Percentiles rank a stretch among this genome's conserved stretches.
phyloP scores from a whole-genome alignment of 2,888 invertebrate genomes.

The Dryobotodes eremita region DNA sequence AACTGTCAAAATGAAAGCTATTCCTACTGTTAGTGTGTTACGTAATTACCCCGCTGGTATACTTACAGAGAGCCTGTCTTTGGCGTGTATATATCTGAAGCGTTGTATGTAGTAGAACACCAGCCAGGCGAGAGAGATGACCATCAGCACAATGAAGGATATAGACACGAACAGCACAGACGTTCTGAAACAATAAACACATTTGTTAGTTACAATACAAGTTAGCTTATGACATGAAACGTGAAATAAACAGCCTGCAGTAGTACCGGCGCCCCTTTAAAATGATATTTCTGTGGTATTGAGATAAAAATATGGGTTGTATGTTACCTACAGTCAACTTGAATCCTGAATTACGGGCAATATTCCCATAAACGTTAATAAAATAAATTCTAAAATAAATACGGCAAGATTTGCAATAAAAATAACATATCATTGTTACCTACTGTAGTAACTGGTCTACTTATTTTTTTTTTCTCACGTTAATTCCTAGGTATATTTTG shows the following conservation, averaged over 20 bases:
- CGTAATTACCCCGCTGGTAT: too few species aligned
- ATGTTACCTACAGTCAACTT: not conserved
- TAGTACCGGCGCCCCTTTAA: not conserved
- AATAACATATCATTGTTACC: not conserved
- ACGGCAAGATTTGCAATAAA: not conserved
- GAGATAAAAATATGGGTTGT: not conserved
- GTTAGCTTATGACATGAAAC: not conserved
- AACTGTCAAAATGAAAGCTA: too few species aligned
- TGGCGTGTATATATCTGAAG: slow-evolving; percentile 98
- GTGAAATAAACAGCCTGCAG: not conserved
- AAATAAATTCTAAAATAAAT: not conserved
- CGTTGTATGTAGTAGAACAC: slow-evolving; percentile 99
- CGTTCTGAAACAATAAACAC: slow-evolving; percentile 91
- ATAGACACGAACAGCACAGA: slow-evolving; percentile 98
- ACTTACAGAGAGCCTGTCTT: slow-evolving; percentile 97
- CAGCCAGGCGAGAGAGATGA: slow-evolving; percentile 98
- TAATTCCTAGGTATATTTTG: not conserved
- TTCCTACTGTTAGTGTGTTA: too few species aligned
- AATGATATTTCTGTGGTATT: not conserved
- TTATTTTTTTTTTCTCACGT: not conserved
- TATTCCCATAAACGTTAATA: not conserved
- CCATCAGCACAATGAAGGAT: slow-evolving; percentile 98
- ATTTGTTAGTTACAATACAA: not conserved
- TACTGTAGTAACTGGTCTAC: too few species aligned
- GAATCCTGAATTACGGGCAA: not conserved